Base-by-base conservation (phyloP, 2,888 invertebrate species). In the Euproctis similis region DNA sequence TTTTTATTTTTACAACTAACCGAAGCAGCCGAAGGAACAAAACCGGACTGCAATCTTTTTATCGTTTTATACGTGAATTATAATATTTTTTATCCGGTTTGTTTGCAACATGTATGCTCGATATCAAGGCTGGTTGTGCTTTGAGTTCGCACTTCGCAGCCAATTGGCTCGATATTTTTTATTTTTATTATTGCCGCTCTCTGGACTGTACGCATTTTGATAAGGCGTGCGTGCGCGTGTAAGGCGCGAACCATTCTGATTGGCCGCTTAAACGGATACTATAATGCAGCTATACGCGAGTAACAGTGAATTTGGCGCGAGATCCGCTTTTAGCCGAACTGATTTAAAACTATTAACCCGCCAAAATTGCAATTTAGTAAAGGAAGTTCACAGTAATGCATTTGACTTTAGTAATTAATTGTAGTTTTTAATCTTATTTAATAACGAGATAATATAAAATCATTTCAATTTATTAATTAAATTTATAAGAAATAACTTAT, bases 161-260 rank as follows among this genome's bases (percentile, higher is more conserved):
- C 49, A 52, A 57, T 39, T 57, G 60, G 49, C 28, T 41, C 46
- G 53, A 61, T 64, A 69, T 74, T 73, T 65, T 67, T 72, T 59
- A 62, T 64, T 60, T 70, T 65, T 59, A 70, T 66, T 63, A 53
- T 42, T 34, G 55, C 17, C 32, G 42, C 51, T 46, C 50, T n/a
- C 4, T 6, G 7, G 3, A 12, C 59, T 59, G 69, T 75, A 73
- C 71, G 63, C 46, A 53, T 59, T 65, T 74, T 71, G 67, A 77
- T 75, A 75, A 72, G 56, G 64, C 72, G 72, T 74, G 73, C 73
- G 69, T 60, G 57, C 74, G 58, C 50, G 50, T 63, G 69, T 59
- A 62, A 59, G 58, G 65, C 76, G 69, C 77, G 69, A 68, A 58
- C 68, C 51, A 53, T 57, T 74, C 60, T 78, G 77, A 81, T 81